Base-by-base conservation (phyloP, 2,797 vertebrate genomes). In the Amblyraja radiata region DNA sequence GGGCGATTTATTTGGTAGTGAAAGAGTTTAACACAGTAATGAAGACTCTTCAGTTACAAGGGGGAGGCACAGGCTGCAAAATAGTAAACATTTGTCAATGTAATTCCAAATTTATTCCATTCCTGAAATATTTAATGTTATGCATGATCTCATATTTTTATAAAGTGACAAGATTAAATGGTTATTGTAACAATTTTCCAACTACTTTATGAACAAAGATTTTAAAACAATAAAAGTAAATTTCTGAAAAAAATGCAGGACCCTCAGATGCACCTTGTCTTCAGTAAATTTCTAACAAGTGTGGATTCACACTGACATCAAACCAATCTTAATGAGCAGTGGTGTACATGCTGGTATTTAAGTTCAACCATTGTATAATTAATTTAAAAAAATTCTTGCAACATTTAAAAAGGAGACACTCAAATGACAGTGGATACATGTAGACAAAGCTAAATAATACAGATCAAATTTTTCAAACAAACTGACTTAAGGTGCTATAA, bases 31-130 rank as follows among this genome's bases (percentile, higher is more conserved):
- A 63, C 13, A 2, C 28, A 1, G 1, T n/a, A 21, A 73, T 68
- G 16, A 23, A 9, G 78, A 36, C 4, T 79, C 36, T 46, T 7
- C 25, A 23, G 77, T 32, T 13, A 4, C 23, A 63, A 86, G 7
- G 10, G 18, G 58, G 83, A 1, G 28, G 28, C 6, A 23, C 8
- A 10, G 23, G 23, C 1, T 6, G 28, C 54, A 86, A 63, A 86
- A 39, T 63, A 86, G 71, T 73, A 16, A 46, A 58, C 9, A 14
- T 5, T 14, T 13, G n/a, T 14, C 21, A 86, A 63, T 11, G 11
- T n/a, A 6, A n/a, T 86, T 86, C 83, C 32, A 86, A 86, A 86
- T 86, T 16, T 86, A 79, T 86, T 63, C 58, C 54, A n/a, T 5
- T 28, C 61, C 16, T 83, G 81, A 86, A 86, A 88, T 21, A 16